Conservation (phyloP, 2,888 invertebrate genomes). For the Linyphia triangularis region DNA sequence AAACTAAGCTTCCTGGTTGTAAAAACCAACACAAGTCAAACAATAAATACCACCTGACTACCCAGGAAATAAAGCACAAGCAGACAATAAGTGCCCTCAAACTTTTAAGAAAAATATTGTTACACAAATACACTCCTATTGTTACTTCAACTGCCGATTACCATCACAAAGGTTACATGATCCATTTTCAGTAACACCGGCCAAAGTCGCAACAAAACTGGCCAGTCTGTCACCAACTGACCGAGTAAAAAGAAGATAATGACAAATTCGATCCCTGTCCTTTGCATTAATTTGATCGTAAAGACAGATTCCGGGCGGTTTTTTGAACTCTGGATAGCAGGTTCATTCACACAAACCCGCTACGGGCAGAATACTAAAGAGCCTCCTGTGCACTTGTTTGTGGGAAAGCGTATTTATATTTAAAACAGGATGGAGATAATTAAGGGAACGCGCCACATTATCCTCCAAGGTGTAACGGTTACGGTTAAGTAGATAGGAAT, state of each 20-base stretch:
- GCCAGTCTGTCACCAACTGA: conserved; percentile 17
- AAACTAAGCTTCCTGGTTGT: too few relatives aligned
- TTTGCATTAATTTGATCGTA: not conserved
- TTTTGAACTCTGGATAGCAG: conserved; percentile 64
- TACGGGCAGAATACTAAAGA: conserved; percentile 39
- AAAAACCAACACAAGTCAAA: too few relatives aligned
- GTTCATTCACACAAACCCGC: conserved; percentile 55
- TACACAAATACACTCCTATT: not conserved
- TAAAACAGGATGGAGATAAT: conserved; percentile 49
- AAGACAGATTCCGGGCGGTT: conserved; percentile 46
- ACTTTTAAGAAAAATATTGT: not conserved
- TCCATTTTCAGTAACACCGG: not conserved
- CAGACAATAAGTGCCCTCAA: not conserved
- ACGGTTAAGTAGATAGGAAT: conserved; percentile 66
- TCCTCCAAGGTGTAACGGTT: conserved; percentile 66
- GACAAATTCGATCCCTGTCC: not conserved
- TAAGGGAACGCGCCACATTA: conserved; percentile 47
- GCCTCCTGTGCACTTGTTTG: not conserved
- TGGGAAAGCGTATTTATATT: conserved; percentile 14
- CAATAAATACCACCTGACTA: not conserved
- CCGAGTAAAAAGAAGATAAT: conserved; percentile 6
- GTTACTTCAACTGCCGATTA: not conserved
- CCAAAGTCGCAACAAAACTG: not conserved
- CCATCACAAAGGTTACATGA: not conserved
- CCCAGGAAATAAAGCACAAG: not conserved